Evolutionary conservation across 1,140 invertebrate genomes (phyloP).

Genomic region (Pararge aegeria): DNA sequence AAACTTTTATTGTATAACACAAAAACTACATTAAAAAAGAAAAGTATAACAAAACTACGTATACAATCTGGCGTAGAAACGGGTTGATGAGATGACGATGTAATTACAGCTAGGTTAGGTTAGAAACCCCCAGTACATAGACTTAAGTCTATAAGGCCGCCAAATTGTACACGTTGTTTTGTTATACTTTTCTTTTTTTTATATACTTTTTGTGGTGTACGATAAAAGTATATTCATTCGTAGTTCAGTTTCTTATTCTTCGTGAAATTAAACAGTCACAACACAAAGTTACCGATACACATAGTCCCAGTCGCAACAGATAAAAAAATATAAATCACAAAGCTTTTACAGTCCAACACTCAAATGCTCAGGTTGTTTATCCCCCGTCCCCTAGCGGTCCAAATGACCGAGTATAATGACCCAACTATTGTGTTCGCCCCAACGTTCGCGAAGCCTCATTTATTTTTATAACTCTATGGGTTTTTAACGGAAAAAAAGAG

Average conservation of each 20-base stretch:
- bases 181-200: too few species aligned
- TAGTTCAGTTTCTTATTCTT: not conserved
- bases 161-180: too few species aligned
- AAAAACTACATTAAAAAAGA: too few species aligned
- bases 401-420: slow-evolving; percentile 75
- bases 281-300: not conserved
- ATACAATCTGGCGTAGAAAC: too few species aligned
- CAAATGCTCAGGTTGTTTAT: slow-evolving; percentile 51
- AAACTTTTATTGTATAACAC: too few species aligned
- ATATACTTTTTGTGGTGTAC: too few species aligned
- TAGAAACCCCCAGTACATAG: too few species aligned
- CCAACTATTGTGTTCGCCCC: slow-evolving; percentile 73
- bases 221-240: too few species aligned
- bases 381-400: slow-evolving; percentile 42
- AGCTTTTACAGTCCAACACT: slow-evolving; percentile 42
- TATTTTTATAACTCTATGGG: slow-evolving; percentile 74
- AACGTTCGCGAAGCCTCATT: slow-evolving; percentile 70
- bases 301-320: slow-evolving; percentile 1
- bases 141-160: too few species aligned
- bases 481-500: slow-evolving; percentile 59
- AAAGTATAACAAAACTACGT: too few species aligned
- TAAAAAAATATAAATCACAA: slow-evolving; percentile 31
- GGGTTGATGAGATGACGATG: too few species aligned
- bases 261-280: not conserved
- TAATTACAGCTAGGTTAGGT: too few species aligned